Percentiles rank a stretch among this genome's conserved stretches.
These are phyloP conservation scores for Heterotis niloticus DNA, from an alignment of 2,113 vertebrate species.

Conservation along the genomic window DNA sequence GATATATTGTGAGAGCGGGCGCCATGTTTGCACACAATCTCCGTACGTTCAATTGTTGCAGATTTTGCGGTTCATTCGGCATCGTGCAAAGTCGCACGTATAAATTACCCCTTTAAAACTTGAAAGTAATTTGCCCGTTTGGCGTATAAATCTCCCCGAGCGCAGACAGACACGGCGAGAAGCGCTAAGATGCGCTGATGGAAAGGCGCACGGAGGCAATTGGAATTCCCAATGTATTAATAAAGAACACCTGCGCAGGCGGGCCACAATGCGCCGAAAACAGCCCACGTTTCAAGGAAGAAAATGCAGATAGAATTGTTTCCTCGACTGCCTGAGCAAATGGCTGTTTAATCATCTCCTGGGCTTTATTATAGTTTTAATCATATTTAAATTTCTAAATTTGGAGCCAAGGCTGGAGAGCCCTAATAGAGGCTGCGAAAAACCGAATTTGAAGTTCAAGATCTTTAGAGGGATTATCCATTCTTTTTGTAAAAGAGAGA, in stretches of 20 bases:
- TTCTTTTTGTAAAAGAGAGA: constrained; percentile 50
- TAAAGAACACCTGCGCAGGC: constrained; percentile 10
- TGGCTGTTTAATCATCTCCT: constrained; percentile 28
- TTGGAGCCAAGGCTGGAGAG: constrained; percentile 42
- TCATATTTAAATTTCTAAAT: constrained; percentile 50
- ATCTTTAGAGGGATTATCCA: constrained; percentile 63
- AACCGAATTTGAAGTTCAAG: constrained; percentile 56
- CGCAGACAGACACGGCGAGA: background rate
- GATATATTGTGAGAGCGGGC: background rate
- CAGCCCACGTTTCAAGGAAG: background rate
- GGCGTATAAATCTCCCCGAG: constrained; percentile 3
- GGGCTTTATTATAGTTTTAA: constrained; percentile 35
- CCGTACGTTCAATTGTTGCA: background rate
- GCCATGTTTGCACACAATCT: background rate
- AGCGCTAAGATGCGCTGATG: background rate
- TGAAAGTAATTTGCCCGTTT: constrained; percentile 21
- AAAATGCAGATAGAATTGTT: constrained; percentile 17
- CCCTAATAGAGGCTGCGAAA: constrained; percentile 37
- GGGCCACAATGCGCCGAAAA: background rate
- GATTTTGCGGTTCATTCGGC: background rate
- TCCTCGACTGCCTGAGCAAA: constrained; percentile 10
- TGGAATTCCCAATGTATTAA: constrained; percentile 17
- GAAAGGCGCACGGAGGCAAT: background rate
- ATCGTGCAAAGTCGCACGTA: background rate
- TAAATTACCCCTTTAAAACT: background rate